Base-by-base conservation (phyloP, 1,140 invertebrate species). In the Tetragonula clypearis region DNA sequence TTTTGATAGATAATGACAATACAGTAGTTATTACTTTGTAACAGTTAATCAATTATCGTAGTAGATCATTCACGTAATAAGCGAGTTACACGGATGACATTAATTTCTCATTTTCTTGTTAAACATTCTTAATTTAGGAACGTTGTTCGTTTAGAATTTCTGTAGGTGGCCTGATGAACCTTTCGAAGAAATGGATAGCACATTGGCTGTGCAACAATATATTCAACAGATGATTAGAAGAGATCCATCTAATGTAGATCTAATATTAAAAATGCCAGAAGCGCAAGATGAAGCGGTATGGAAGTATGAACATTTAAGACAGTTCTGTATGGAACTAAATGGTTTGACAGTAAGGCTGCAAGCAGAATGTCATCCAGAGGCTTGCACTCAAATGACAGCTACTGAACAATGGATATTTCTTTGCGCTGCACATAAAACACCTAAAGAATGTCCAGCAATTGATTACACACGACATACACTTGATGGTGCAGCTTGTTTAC, bases 381-480 rank as follows among this genome's bases (percentile, higher is more conserved):
- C 97, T 6, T 99, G 99, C 94, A 99, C 97, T 69, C 99, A 99
- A 95, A 99, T 99, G 99, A 99, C 99, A 69, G 99, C 99, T 9
- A 99, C 99, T 26, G 99, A 99, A 95, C 99, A 99, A 93, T 99
- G 99, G 99, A 99, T 99, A 94, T 99, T 99, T 95, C 95, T 99
- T 60, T 99, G 99, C 96, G 99, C 99, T 84, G 99, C 99, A 73
- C 99, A 99, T 94, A 99, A 99, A 96, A 99, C 99, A 86, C 99
- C 99, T 41, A 99, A 99, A 95, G 99, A 99, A 96, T 99, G 99
- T 95, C 98, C 99, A 80, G 99, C 99, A 30, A 99, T 99, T 94
- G 99, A 99, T 95, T 99, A 99, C 92, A 99, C 99, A 2, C 96
- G 99, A 90, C 99, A 99, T 93, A 99, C 99, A n/a, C 95, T 99